phyloP scores from a whole-genome alignment of 2,113 vertebrate genomes.

The Numenius arquata region DNA sequence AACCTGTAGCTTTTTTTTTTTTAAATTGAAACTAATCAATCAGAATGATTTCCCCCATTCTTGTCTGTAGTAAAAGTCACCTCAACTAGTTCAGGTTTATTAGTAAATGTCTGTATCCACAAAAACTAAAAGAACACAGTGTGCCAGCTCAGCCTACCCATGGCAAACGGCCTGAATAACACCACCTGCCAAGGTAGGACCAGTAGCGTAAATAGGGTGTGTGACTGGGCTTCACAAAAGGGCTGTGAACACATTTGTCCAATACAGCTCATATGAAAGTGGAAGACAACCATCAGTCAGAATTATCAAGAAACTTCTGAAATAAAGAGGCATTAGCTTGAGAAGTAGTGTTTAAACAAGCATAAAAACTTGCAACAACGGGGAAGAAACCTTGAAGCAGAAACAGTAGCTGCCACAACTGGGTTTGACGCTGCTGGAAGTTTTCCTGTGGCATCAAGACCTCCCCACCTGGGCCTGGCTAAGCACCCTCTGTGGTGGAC shows the following conservation, averaged over 20 bases:
- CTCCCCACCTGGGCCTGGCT: not conserved
- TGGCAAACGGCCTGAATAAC: not conserved
- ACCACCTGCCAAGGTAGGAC: not conserved
- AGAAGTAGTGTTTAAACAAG: not conserved
- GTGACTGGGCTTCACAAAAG: not conserved
- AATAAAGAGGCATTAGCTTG: not conserved
- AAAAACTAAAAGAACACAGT: accelerated
- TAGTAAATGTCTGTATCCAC: not conserved
- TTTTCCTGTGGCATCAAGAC: not conserved
- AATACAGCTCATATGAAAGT: not conserved
- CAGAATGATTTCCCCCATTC: not conserved
- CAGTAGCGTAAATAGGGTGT: not conserved
- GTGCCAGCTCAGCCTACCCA: not conserved
- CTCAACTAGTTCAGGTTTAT: not conserved
- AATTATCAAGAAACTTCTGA: not conserved
- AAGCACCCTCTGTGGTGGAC: not conserved
- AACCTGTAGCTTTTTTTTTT: not conserved
- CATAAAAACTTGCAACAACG: not conserved
- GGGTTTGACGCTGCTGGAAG: not conserved
- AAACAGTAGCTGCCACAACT: not conserved
- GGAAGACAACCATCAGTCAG: not conserved
- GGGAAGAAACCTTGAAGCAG: not conserved
- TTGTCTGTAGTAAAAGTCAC: not conserved
- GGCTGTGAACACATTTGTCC: not conserved
- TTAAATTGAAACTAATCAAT: not conserved